Base-by-base conservation (phyloP, 1,140 invertebrate species). In the Ganaspis sp. region DNA sequence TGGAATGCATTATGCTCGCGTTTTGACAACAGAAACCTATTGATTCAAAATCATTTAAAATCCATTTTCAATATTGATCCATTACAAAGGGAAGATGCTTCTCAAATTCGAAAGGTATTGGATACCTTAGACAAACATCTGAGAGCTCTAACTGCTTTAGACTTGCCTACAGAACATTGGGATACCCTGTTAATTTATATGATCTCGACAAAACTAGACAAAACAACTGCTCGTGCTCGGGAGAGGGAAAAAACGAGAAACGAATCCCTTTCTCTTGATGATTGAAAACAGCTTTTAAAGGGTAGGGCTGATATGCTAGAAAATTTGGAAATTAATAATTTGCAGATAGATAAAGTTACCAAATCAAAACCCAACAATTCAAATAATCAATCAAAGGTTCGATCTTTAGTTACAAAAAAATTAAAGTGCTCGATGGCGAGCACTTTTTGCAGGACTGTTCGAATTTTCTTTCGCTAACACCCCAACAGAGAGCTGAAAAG, bases 171-270 rank as follows among this genome's bases (percentile, higher is more conserved):
- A 2, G 54, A 75, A 0, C 8, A 69, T 21, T 78, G 78, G 74
- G 74, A 76, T 17, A 69, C 53, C 4, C 19, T 79, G 3, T 64
- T 76, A n/a, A 72, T 79, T n/a, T 72, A 79, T 6, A 6, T 79
- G 0, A 11, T 79, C 0, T 12, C 75, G 0, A 74, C 45, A 72
- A 79, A 53, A 38, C 19, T 79, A 23, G 78, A 79, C 45, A 74
- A 19, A 15, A 9, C 11, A 19, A 64, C 74, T 11, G 40, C 54
- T 17, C 37, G 70, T 1, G 8, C 8, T 8, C 75, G 77, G 77
- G 73, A 79, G 58, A 40, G 34, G 0, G 70, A 78, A 11, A 72
- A 70, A 34, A 73, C 73, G 5, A 45, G 73, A 9, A 73, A 54
- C 3, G 29, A 34, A 34, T 3, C 6, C 2, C 29, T 6, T 6